Conservation (phyloP, 2,797 vertebrate genomes). For the Acanthurus lineatus region DNA sequence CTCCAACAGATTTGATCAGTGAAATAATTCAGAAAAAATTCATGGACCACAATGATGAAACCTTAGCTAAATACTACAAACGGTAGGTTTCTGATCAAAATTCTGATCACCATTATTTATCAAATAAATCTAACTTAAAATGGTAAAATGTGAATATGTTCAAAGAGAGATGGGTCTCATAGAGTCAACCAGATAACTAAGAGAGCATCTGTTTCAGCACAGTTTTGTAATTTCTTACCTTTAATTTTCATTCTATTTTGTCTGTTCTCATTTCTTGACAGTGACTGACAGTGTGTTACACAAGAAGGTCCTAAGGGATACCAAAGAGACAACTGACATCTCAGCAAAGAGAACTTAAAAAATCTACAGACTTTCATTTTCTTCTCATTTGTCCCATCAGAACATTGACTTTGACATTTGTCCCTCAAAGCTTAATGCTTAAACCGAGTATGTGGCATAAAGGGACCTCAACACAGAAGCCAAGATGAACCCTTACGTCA, state of each 20-base stretch:
- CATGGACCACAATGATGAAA: constrained; percentile 6
- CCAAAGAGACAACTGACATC: constrained; percentile 31
- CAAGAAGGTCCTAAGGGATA: constrained; percentile 19
- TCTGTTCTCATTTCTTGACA: constrained; percentile 55
- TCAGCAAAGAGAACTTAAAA: constrained; percentile 37
- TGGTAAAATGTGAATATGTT: constrained; percentile 4
- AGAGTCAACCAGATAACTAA: not conserved
- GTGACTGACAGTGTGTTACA: constrained; percentile 31
- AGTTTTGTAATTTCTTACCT: constrained; percentile 4
- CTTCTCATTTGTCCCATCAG: too few relatives aligned
- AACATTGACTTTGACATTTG: constrained; percentile 24
- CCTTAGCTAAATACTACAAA: constrained; percentile 9
- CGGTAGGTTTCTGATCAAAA: constrained; percentile 51
- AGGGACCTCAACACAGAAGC: constrained; percentile 47
- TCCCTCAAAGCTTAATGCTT: constrained; percentile 20
- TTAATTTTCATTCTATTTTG: constrained; percentile 42
- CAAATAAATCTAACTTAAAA: not conserved
- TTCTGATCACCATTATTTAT: constrained; percentile 10
- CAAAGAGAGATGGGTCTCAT: not conserved
- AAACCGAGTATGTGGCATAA: constrained; percentile 60
- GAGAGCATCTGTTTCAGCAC: constrained; percentile 8
- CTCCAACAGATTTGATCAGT: not conserved
- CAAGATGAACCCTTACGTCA: constrained; percentile 81
- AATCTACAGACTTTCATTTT: constrained; percentile 37
- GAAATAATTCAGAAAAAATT: constrained; percentile 3